Percentiles rank a stretch among this genome's conserved stretches.
Evolutionary conservation across 2,113 vertebrate genomes (phyloP).

Genomic region (Bos javanicus): DNA sequence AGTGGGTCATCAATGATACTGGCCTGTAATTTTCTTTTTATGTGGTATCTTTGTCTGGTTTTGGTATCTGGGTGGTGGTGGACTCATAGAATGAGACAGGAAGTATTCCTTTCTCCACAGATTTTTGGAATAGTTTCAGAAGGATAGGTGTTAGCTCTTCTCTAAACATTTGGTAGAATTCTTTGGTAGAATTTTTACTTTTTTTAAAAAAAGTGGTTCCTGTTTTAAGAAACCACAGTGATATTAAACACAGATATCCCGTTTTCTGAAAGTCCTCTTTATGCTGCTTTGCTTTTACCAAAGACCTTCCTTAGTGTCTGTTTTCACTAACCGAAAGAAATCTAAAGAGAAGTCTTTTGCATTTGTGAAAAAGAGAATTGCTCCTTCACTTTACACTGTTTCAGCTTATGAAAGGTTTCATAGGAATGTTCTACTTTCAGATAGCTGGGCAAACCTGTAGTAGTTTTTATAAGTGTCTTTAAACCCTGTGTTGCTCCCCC

Average conservation of each 20-base stretch:
- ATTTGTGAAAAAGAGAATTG: background rate
- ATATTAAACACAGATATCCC: background rate
- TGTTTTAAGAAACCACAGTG: background rate
- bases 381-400: background rate
- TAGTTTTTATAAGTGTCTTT: background rate
- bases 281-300: background rate
- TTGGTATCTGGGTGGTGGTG: background rate
- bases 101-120: background rate
- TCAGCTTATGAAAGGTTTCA: background rate
- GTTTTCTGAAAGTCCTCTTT: background rate
- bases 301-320: background rate
- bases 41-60: background rate
- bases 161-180: background rate
- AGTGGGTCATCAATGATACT: background rate
- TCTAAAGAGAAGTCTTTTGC: background rate
- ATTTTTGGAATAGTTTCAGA: background rate
- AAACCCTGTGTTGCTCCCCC: background rate
- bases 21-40: background rate
- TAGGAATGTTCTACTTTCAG: background rate
- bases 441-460: background rate
- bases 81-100: background rate
- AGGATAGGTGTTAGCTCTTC: background rate
- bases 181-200: background rate
- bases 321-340: background rate
- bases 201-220: background rate